Evolutionary conservation across 2,888 invertebrate species (phyloP).

Genomic region (Endotricha flammealis): DNA sequence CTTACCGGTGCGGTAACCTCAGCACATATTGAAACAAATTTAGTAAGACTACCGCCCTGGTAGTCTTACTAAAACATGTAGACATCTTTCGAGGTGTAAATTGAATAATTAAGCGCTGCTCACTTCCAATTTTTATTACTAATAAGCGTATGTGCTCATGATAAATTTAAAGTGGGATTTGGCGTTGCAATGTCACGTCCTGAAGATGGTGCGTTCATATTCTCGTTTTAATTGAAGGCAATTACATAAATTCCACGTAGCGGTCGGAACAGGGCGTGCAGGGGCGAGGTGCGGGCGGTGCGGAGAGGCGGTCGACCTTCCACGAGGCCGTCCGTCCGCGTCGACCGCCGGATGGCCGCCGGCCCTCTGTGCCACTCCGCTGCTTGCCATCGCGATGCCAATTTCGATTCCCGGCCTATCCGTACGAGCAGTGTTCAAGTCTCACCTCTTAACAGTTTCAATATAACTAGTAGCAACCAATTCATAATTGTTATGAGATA

Average conservation of each 20-base stretch:
- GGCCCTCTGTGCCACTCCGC: slow-evolving; percentile 53
- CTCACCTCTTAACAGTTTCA: no score
- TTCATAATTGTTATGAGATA: no score
- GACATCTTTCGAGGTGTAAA: no score
- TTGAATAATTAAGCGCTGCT: no score
- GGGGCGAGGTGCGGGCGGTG: slow-evolving; percentile 25
- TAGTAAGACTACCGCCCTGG: slow-evolving; percentile 26
- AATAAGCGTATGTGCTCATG: no score
- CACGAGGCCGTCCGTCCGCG: slow-evolving; percentile 65
- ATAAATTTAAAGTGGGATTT: slow-evolving; percentile 9
- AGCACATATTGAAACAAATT: slow-evolving; percentile 36
- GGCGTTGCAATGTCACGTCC: slow-evolving; percentile 17
- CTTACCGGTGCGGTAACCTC: slow-evolving; percentile 58
- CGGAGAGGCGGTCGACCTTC: slow-evolving; percentile 70
- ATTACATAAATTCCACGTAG: slow-evolving; percentile 75
- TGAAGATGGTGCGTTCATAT: slow-evolving; percentile 49
- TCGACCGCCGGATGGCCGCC: slow-evolving; percentile 32
- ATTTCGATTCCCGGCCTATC: slow-evolving; percentile 4
- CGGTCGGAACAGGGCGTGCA: slow-evolving; percentile 38
- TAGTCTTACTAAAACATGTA: no score
- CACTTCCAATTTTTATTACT: no score
- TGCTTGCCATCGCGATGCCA: slow-evolving; percentile 25
- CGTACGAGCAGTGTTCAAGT: no score
- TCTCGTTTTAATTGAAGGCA: slow-evolving; percentile 70
- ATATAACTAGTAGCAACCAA: no score